Percentiles rank a stretch among this genome's conserved stretches.
Conservation (phyloP, 2,797 vertebrate species). For the Chelmon rostratus region DNA sequence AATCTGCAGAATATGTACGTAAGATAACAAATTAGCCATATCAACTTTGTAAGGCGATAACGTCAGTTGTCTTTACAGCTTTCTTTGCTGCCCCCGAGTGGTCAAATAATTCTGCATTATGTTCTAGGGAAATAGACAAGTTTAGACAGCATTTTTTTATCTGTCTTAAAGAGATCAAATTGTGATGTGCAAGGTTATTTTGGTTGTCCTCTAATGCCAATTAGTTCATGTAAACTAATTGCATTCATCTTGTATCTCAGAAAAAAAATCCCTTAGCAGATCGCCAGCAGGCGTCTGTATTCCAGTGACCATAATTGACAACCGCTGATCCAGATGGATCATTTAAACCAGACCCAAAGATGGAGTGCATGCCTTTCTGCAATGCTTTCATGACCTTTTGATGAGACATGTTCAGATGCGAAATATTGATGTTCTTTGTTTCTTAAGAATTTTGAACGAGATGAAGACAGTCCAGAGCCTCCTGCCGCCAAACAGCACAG, state of each 20-base stretch:
- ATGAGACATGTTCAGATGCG: slow-evolving; percentile 5
- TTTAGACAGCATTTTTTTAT: background rate
- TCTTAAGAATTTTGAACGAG: slow-evolving; percentile 79
- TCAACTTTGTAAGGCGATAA: no score
- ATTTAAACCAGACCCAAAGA: slow-evolving; percentile 9
- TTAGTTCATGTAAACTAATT: background rate
- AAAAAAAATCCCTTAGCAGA: background rate
- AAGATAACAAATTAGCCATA: no score
- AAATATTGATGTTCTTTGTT: slow-evolving; percentile 52
- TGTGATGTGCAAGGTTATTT: background rate
- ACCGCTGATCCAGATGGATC: background rate
- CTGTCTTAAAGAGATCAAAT: background rate
- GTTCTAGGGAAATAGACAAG: background rate
- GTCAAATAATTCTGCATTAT: background rate
- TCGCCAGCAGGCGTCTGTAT: background rate
- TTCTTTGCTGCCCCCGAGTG: background rate
- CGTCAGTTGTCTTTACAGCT: no score
- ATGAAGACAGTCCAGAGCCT: slow-evolving; percentile 70
- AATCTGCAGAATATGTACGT: no score
- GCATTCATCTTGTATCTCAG: background rate
- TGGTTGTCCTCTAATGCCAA: background rate
- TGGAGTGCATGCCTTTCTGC: background rate
- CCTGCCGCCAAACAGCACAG: slow-evolving; percentile 73
- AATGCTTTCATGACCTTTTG: slow-evolving; percentile 31
- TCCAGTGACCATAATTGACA: background rate